These are phyloP conservation scores for Karalla daura DNA, from an alignment of 2,797 vertebrate genomes.

Conservation along the genomic window DNA sequence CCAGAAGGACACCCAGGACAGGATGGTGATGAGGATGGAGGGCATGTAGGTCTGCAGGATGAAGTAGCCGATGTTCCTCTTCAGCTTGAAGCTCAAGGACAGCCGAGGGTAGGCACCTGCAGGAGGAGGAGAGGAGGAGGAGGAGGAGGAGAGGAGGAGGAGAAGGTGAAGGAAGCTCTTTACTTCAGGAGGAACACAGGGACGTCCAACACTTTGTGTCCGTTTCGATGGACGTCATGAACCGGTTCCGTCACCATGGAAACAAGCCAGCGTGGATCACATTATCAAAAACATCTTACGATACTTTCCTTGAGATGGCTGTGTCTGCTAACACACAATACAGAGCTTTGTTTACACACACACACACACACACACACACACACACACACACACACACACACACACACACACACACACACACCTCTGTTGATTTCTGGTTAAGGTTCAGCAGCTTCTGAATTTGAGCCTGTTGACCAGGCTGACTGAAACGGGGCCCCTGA, in stretches of 20 bases:
- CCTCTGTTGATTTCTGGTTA: too few species aligned
- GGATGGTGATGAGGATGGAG: conserved; percentile 98
- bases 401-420: neutral
- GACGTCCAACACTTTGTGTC: conserved; percentile 63
- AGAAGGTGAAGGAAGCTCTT: too few species aligned
- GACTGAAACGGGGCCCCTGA: too few species aligned
- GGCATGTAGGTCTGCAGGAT: conserved; percentile 99
- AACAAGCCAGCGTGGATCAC: conserved; percentile 66
- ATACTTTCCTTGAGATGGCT: conserved; percentile 64
- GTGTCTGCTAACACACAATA: neutral
- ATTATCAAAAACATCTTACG: conserved; percentile 59
- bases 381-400: neutral
- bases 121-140: conserved; percentile 25
- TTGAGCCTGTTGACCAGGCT: neutral
- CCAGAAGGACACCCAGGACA: conserved; percentile 99
- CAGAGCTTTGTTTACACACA: neutral
- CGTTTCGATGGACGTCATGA: conserved; percentile 63
- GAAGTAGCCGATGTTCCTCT: conserved; percentile 99
- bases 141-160: conserved; percentile 25
- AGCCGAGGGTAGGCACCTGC: conserved; percentile 98
- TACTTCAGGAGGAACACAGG: conserved; percentile 33
- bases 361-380: neutral
- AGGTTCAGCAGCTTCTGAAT: neutral
- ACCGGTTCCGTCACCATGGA: conserved; percentile 70
- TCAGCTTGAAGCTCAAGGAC: conserved; percentile 97